phyloP scores from a whole-genome alignment of 2,888 invertebrate species.

The Halictus quadricinctus region DNA sequence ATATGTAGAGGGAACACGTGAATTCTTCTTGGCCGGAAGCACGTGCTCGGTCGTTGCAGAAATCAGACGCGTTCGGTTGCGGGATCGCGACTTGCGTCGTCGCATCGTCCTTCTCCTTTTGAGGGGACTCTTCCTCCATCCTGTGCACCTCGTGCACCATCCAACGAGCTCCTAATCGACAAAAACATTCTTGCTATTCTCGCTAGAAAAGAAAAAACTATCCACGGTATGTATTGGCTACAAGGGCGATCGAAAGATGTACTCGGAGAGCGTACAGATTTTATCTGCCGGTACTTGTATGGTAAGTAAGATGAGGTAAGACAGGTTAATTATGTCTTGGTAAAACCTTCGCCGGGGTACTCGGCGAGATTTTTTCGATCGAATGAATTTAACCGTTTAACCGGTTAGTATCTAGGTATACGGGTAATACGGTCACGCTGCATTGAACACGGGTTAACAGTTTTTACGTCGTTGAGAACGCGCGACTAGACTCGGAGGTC shows the following conservation, averaged over 20 bases:
- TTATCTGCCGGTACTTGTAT: not conserved
- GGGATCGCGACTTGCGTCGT: constrained; percentile 23
- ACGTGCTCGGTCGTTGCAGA: constrained; percentile 9
- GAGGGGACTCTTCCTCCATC: constrained; percentile 67
- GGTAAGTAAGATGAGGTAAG: not conserved
- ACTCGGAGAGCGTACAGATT: not conserved
- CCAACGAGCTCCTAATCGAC: constrained; percentile 12
- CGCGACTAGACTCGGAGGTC: not conserved
- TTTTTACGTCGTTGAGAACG: not conserved
- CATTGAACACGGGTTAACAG: not conserved
- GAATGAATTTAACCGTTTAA: constrained; percentile 11
- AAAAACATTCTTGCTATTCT: not conserved
- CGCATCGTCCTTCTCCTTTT: constrained; percentile 18
- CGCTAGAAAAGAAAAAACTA: not conserved
- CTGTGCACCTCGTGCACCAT: constrained; percentile 51
- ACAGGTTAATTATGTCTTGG: not conserved
- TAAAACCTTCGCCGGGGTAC: not conserved
- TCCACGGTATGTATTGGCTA: not conserved
- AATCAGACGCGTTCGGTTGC: constrained; percentile 20
- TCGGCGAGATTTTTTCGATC: not conserved
- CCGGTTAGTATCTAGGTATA: constrained; percentile 4
- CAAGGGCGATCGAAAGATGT: not conserved
- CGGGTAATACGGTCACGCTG: constrained; percentile 8
- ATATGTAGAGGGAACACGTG: constrained; percentile 76
- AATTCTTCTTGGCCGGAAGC: constrained; percentile 60